Evolutionary conservation across 1,140 invertebrate genomes (phyloP).

Genomic region (Camponotus floridanus): DNA sequence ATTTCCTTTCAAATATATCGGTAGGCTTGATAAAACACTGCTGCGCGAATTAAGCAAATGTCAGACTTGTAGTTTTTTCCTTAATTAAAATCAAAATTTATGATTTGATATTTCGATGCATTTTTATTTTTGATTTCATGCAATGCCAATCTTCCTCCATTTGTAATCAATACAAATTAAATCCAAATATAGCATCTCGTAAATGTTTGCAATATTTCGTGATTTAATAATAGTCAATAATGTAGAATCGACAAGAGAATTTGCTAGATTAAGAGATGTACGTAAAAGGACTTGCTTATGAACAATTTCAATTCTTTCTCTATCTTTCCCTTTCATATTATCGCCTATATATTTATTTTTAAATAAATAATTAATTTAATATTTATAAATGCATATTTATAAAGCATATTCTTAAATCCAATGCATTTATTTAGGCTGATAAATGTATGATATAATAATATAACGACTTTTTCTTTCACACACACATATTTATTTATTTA

Average conservation of each 20-base stretch:
- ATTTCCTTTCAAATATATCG: background rate
- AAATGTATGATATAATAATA: background rate
- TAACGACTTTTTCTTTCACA: background rate
- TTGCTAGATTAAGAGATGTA: background rate
- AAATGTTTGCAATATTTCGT: background rate
- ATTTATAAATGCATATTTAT: background rate
- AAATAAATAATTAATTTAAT: background rate
- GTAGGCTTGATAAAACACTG: background rate
- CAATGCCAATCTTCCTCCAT: background rate
- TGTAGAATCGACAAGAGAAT: background rate
- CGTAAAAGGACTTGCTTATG: background rate
- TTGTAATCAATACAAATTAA: background rate
- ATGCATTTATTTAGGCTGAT: background rate
- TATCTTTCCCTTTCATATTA: too few relatives aligned
- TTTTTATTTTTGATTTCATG: background rate
- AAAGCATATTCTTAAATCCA: background rate
- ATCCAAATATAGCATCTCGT: background rate
- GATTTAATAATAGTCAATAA: background rate
- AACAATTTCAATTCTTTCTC: too few relatives aligned
- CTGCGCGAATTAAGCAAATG: slow-evolving; percentile 5
- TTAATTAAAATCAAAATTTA: background rate
- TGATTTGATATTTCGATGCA: too few relatives aligned
- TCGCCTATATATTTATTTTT: background rate
- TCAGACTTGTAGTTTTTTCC: background rate
- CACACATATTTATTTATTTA: background rate